Conservation (phyloP, 2,888 invertebrate genomes). For the Blastobasis adustella region DNA sequence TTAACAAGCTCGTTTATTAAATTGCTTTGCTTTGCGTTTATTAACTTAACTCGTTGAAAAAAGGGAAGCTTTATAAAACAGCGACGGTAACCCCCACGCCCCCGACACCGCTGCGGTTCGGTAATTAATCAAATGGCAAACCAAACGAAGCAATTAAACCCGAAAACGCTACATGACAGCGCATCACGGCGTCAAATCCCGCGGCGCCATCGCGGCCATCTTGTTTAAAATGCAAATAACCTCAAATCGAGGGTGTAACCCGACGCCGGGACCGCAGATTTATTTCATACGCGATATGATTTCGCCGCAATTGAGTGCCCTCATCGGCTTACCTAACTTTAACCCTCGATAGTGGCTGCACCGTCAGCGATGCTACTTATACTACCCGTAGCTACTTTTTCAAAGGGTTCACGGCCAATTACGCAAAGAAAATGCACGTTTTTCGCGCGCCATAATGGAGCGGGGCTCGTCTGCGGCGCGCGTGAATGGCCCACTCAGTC, state of each 20-base stretch:
- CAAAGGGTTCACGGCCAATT: conserved; percentile 49
- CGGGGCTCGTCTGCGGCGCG: conserved; percentile 42
- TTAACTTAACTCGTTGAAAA: no score
- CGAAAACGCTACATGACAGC: conserved; percentile 37
- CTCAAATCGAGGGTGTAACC: conserved; percentile 64
- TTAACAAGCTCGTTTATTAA: no score
- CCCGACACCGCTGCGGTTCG: background rate
- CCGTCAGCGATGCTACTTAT: conserved; percentile 15
- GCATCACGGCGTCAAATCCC: conserved; percentile 62
- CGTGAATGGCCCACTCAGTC: conserved; percentile 57
- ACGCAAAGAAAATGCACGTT: conserved; percentile 51
- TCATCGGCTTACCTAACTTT: conserved; percentile 22
- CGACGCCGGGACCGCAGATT: conserved; percentile 60
- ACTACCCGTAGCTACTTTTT: conserved; percentile 23
- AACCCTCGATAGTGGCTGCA: conserved; percentile 30
- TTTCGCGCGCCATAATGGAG: conserved; percentile 38
- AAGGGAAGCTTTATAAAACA: no score
- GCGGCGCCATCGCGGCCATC: conserved; percentile 42
- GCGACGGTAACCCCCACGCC: no score
- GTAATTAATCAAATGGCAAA: conserved; percentile 28
- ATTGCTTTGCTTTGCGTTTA: no score
- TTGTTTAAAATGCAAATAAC: conserved; percentile 66
- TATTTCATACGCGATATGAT: conserved; percentile 69
- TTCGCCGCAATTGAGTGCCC: conserved; percentile 59
- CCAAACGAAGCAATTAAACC: conserved; percentile 34